A percentile compares a stretch with the other conserved stretches of the same genome.
Conservation (phyloP, 2,888 invertebrate genomes). For the Hyppa rectilinea region DNA sequence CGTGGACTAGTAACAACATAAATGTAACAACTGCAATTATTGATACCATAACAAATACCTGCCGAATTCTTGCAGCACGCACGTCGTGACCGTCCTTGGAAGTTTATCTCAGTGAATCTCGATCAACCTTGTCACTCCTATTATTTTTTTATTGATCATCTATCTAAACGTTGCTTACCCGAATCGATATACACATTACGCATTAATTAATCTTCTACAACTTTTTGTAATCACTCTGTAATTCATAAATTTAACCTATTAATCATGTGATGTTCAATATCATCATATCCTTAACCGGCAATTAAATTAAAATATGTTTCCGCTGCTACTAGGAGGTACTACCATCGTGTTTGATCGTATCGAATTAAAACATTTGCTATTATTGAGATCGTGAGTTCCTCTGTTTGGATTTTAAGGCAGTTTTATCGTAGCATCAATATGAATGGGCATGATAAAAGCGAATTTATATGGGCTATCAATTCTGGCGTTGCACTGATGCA, state of each 20-base stretch:
- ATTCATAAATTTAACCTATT: constrained; percentile 54
- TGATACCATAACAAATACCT: constrained; percentile 68
- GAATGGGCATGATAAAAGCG: constrained; percentile 56
- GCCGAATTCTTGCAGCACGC: constrained; percentile 79
- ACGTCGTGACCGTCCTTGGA: constrained; percentile 78
- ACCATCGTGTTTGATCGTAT: constrained; percentile 37
- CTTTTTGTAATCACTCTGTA: constrained; percentile 42
- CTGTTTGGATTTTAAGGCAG: constrained; percentile 45
- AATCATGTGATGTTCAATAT: constrained; percentile 56
- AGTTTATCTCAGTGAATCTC: constrained; percentile 66
- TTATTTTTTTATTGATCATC: constrained; percentile 72
- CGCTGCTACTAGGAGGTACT: constrained; percentile 32
- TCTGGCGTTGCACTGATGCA: constrained; percentile 46
- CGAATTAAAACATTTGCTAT: constrained; percentile 44
- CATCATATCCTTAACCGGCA: constrained; percentile 29
- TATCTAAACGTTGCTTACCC: constrained; percentile 51
- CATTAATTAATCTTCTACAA: constrained; percentile 62
- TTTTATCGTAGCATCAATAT: constrained; percentile 49
- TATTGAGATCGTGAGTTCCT: constrained; percentile 55
- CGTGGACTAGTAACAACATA: constrained; percentile 52
- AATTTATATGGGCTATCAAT: constrained; percentile 57
- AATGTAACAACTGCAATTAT: constrained; percentile 63
- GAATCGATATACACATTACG: constrained; percentile 58
- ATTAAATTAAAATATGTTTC: constrained; percentile 37
- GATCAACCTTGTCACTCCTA: constrained; percentile 78